phyloP scores from a whole-genome alignment of 2,797 vertebrate species.

The Eutrigla gurnardus region DNA sequence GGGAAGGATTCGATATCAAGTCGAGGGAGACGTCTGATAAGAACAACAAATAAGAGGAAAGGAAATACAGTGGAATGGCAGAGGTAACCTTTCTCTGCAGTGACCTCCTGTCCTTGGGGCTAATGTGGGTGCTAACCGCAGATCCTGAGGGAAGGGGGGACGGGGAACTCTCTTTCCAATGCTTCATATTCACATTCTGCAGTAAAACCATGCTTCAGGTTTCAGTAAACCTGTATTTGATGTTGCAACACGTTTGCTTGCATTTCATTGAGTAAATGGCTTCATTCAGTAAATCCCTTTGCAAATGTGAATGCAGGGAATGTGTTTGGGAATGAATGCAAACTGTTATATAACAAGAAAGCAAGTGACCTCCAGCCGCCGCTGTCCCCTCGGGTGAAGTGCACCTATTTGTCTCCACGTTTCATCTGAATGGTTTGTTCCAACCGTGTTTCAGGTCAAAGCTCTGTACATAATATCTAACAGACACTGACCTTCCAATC shows the following conservation, averaged over 20 bases:
- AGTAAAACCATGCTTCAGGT: conserved; percentile 11
- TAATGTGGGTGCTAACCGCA: conserved; percentile 58
- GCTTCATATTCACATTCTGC: conserved; percentile 25
- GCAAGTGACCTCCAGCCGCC: conserved; percentile 8
- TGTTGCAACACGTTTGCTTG: background rate
- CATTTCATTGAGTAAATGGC: background rate
- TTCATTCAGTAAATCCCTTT: background rate
- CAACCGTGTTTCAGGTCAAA: conserved; percentile 34
- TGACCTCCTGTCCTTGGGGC: conserved; percentile 48
- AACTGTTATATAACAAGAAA: conserved; percentile 8
- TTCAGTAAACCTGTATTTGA: background rate
- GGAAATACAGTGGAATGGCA: conserved; percentile 45
- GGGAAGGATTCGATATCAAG: conserved; percentile 45
- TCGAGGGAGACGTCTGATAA: conserved; percentile 49
- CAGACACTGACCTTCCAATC: conserved; percentile 15
- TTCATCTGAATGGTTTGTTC: conserved; percentile 31
- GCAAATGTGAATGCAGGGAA: background rate
- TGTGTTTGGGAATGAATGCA: background rate
- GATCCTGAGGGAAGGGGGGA: conserved; percentile 7
- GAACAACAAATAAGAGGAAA: conserved; percentile 42
- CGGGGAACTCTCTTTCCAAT: background rate
- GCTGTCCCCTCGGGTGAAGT: conserved; percentile 7
- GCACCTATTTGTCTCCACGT: conserved; percentile 33
- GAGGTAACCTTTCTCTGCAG: conserved; percentile 68
- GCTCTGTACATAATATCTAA: conserved; percentile 24